Evolutionary conservation across 2,113 vertebrate species (phyloP).

Genomic region (Eulemur macaco): DNA sequence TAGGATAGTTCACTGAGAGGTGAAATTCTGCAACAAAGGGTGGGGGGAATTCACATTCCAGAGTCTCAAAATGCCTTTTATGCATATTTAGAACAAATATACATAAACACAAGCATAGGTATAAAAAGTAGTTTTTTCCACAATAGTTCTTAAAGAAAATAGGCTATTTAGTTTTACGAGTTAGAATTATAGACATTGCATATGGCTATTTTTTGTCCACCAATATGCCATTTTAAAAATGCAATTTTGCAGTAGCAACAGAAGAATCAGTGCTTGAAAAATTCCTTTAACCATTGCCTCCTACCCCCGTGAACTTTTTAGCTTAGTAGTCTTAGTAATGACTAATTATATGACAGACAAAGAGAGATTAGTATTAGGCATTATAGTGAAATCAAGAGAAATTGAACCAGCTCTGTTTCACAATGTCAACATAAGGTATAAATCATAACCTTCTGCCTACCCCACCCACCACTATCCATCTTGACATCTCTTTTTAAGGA

Average conservation of each 20-base stretch:
- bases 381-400: slow-evolving; percentile 74
- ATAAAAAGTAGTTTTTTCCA: background rate
- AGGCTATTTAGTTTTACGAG: background rate
- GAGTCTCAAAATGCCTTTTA: background rate
- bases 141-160: slow-evolving; percentile 7
- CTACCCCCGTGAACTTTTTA: slow-evolving; percentile 62
- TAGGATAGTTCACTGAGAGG: slow-evolving; percentile 54
- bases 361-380: slow-evolving; percentile 23
- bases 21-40: slow-evolving; percentile 3
- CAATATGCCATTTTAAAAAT: background rate
- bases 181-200: background rate
- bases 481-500: slow-evolving; percentile 76
- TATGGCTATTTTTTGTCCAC: background rate
- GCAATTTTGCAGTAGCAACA: background rate
- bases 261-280: slow-evolving; percentile 49
- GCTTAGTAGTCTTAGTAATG: slow-evolving; percentile 61
- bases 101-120: background rate
- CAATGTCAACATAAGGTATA: slow-evolving; percentile 67
- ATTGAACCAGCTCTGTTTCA: slow-evolving; percentile 58
- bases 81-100: background rate
- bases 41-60: background rate
- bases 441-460: slow-evolving; percentile 65
- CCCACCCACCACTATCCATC: slow-evolving; percentile 58
- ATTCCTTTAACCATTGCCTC: slow-evolving; percentile 53
- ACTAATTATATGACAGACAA: slow-evolving; percentile 66